phyloP scores from a whole-genome alignment of 2,797 vertebrate genomes.

The Siniperca undulata region DNA sequence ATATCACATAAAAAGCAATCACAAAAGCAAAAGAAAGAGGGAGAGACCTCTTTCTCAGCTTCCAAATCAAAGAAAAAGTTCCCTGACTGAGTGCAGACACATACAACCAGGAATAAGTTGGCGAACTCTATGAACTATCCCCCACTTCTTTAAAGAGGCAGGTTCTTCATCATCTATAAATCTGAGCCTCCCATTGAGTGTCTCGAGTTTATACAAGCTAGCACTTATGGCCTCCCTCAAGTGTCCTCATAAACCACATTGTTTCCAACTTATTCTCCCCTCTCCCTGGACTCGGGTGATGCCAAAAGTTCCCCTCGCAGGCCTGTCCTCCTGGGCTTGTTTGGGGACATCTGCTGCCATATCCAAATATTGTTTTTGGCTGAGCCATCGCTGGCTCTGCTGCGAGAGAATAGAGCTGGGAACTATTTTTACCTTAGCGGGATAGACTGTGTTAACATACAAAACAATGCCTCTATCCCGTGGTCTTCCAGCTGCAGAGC shows the following conservation, averaged over 20 bases:
- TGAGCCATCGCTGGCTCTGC: conserved; percentile 64
- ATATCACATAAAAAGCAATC: conserved; percentile 35
- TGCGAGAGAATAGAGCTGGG: conserved; percentile 73
- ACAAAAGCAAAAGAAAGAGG: conserved; percentile 3
- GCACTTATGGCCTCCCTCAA: conserved; percentile 58
- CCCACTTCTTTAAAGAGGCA: conserved; percentile 59
- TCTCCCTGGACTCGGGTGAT: conserved; percentile 41
- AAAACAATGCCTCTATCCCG: conserved; percentile 79
- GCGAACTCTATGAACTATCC: conserved; percentile 57
- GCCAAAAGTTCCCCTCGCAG: conserved; percentile 73
- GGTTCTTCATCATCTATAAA: conserved; percentile 63
- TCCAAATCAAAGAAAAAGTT: conserved; percentile 41
- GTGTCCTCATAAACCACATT: conserved; percentile 70
- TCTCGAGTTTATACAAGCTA: conserved; percentile 51
- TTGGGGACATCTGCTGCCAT: conserved; percentile 85
- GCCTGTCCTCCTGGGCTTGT: conserved; percentile 74
- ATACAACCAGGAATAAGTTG: conserved; percentile 34
- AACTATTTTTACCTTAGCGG: conserved; percentile 82
- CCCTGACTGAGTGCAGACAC: conserved; percentile 28
- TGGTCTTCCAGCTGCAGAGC: conserved; percentile 73
- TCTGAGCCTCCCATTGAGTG: conserved; percentile 59
- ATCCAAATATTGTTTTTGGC: conserved; percentile 86
- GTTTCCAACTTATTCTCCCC: conserved; percentile 63
- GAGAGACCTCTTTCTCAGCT: conserved; percentile 27
- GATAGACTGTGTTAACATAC: conserved; percentile 79